Percentiles rank a stretch among this genome's conserved stretches.
phyloP scores from a whole-genome alignment of 2,113 vertebrate species.

The Caretta caretta region DNA sequence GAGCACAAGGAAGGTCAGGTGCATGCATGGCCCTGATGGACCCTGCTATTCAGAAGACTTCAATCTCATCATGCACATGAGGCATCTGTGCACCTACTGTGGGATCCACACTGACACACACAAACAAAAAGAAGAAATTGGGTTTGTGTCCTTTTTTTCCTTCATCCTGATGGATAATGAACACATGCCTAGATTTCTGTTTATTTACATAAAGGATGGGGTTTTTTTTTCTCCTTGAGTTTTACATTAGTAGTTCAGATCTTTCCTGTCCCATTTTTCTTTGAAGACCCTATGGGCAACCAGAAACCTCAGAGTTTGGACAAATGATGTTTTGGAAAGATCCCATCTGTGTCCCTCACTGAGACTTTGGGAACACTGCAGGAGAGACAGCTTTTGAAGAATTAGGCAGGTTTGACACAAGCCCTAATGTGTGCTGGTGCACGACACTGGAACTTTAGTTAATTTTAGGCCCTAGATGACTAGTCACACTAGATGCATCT shows the following conservation, averaged over 20 bases:
- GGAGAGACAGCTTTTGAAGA: neutral
- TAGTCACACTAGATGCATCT: conserved; percentile 3
- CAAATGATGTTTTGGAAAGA: neutral
- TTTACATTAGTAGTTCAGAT: neutral
- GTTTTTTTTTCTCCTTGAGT: neutral
- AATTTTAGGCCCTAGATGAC: neutral
- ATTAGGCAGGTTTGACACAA: neutral
- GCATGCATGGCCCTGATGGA: too few species aligned
- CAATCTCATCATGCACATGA: too few species aligned
- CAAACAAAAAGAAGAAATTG: too few species aligned
- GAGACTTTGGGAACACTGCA: neutral
- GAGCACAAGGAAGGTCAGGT: too few species aligned
- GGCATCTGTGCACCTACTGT: too few species aligned
- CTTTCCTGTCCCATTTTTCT: neutral
- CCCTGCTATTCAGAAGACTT: too few species aligned
- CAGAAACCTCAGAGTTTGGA: neutral
- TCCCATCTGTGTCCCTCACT: neutral
- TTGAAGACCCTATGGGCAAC: neutral
- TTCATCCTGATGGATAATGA: neutral
- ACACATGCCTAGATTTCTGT: neutral
- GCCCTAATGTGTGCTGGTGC: neutral
- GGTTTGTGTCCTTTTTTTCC: too few species aligned
- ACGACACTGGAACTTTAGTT: conserved; percentile 1
- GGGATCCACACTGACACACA: too few species aligned
- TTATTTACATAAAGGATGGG: neutral